A percentile compares a stretch with the other conserved stretches of the same genome.
phyloP scores from a whole-genome alignment of 2,113 vertebrate genomes.

The Dissostichus mawsoni region DNA sequence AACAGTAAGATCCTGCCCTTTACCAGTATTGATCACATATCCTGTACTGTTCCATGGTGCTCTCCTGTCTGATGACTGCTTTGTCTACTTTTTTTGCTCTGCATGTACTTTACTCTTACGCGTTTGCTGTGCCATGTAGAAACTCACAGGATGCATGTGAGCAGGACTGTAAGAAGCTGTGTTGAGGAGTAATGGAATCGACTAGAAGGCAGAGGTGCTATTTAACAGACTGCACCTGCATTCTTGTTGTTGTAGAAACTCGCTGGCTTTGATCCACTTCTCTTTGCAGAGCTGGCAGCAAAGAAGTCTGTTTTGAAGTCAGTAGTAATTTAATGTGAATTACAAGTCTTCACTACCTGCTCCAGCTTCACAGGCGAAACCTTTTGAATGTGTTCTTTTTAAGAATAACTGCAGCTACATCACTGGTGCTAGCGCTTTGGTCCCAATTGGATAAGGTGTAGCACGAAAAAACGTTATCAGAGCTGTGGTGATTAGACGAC shows the following conservation, averaged over 20 bases:
- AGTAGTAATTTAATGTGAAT: constrained; percentile 1
- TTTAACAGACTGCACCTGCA: not conserved
- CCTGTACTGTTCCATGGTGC: not conserved
- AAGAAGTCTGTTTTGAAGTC: constrained; percentile 5
- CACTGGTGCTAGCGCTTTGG: not conserved
- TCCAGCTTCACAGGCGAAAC: not conserved
- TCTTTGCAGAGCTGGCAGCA: not conserved
- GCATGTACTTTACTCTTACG: not conserved
- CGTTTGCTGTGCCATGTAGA: too few relatives aligned
- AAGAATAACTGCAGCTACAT: not conserved
- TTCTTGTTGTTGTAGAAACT: constrained; percentile 13
- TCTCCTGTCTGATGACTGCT: not conserved
- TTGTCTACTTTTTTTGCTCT: not conserved
- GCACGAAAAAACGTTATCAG: not conserved
- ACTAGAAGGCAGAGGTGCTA: not conserved
- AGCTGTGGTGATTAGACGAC: too few relatives aligned
- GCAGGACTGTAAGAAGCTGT: not conserved
- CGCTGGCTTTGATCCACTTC: not conserved
- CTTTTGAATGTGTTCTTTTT: not conserved
- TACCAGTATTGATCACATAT: not conserved
- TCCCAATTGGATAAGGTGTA: not conserved
- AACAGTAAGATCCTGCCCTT: constrained; percentile 63
- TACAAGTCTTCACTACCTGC: not conserved
- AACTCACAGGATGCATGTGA: not conserved
- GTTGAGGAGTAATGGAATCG: not conserved